Base-by-base conservation (phyloP, 2,888 invertebrate genomes). In the Stenichneumon culpator region DNA sequence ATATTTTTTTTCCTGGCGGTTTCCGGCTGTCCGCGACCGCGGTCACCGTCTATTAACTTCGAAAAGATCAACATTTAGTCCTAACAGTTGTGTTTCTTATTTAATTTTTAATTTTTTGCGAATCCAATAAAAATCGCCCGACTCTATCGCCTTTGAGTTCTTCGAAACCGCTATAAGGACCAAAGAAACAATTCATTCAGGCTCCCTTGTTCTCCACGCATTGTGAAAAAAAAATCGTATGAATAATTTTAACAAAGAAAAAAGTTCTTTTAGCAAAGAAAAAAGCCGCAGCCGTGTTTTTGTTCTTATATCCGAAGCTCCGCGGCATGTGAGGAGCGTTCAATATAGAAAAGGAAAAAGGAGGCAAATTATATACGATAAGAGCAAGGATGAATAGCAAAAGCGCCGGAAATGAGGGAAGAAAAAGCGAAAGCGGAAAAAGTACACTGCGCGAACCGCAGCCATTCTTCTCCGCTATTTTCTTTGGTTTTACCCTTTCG, bases 341-440 rank as follows among this genome's bases (percentile, higher is more conserved):
- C 22, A 36, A 39, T 57, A 60, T 19, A 36, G n/a, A 57, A 50
- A 65, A 65, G 50, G 28, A 22, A 36, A 54, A 57, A 32, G 32
- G 32, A 4, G 32, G 44, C 16, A 22, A 63, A 68, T 68, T 25
- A 68, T 14, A 47, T 32, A 32, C 47, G 16, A 19, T 32, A 22
- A 32, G 47, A 65, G 65, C 6, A 77, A 79, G 60, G 80, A 84
- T 80, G 75, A 77, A 84, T 84, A 77, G 80, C 39, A 50, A 65
- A 57, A 14, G 57, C 9, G 57, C 22, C 73, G 52, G 57, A 28
- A 78, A 69, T 69, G 74, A 69, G 54, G 52, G 39, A 54, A 79
- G 39, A 65, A 63, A 68, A 83, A 70, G 74, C 63, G 54, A 52
- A 32, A 73, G 44, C 63, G 36, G 73, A 84, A 60, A 73, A 72